Evolutionary conservation across 1,140 invertebrate genomes (phyloP).

Genomic region (Sesamia nonagrioides): DNA sequence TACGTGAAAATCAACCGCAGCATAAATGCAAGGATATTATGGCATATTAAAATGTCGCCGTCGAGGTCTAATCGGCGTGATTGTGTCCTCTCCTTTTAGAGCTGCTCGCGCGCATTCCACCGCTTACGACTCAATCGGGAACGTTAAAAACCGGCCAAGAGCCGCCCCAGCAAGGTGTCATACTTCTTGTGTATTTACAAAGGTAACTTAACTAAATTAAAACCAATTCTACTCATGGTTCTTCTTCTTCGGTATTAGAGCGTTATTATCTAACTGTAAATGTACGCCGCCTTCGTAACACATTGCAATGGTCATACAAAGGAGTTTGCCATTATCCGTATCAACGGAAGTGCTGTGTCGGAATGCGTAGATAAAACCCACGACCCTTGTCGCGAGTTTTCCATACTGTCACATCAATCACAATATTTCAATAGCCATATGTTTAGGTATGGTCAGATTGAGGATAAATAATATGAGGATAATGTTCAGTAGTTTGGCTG

Average conservation of each 20-base stretch:
- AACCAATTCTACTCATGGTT: no score
- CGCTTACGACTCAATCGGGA: constrained; percentile 30
- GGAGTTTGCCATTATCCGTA: neutral
- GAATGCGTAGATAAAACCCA: constrained; percentile 1
- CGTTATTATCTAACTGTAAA: neutral
- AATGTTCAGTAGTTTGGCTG: neutral
- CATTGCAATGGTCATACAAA: neutral
- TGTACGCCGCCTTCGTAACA: neutral
- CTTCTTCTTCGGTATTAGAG: no score
- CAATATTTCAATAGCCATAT: neutral
- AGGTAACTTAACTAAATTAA: no score
- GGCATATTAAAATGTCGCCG: neutral
- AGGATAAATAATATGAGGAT: neutral
- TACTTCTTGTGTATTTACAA: neutral
- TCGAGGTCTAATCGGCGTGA: constrained; percentile 1
- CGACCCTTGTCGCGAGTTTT: neutral
- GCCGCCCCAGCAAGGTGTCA: neutral
- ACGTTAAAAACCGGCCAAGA: constrained; percentile 21
- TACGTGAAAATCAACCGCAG: neutral
- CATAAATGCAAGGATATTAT: neutral
- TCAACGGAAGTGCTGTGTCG: constrained; percentile 20
- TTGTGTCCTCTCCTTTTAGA: constrained; percentile 41
- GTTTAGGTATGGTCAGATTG: neutral
- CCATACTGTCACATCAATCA: neutral
- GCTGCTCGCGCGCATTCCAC: constrained; percentile 18